These are phyloP conservation scores for Xylota segnis DNA, from an alignment of 2,888 invertebrate genomes.

Conservation along the genomic window DNA sequence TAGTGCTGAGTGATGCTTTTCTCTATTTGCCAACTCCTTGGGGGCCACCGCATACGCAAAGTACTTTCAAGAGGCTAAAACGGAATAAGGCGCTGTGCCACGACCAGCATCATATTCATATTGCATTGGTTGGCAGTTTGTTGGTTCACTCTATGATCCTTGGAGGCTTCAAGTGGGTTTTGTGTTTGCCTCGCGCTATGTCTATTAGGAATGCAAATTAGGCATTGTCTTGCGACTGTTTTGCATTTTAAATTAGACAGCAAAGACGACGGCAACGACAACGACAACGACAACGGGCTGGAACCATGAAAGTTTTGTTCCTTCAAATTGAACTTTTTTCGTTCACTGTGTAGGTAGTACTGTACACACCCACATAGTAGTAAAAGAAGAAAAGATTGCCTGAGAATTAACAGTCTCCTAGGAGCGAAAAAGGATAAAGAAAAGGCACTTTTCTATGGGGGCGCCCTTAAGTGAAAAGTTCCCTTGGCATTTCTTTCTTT, in stretches of 20 bases:
- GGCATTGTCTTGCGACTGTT: slow-evolving; percentile 71
- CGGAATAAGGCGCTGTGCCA: slow-evolving; percentile 12
- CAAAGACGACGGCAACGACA: slow-evolving; percentile 42
- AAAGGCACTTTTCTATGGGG: slow-evolving; percentile 51
- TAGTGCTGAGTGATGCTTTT: slow-evolving; percentile 47
- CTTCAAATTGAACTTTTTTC: slow-evolving; percentile 57
- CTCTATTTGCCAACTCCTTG: slow-evolving; percentile 53
- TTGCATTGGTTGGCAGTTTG: slow-evolving; percentile 57
- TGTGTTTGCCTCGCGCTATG: slow-evolving; percentile 37
- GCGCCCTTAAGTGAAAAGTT: slow-evolving; percentile 71
- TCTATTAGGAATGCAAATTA: slow-evolving; percentile 73
- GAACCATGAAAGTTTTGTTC: slow-evolving; percentile 23
- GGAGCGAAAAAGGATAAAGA: slow-evolving; percentile 35
- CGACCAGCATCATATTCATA: slow-evolving; percentile 9
- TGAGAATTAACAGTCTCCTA: slow-evolving; percentile 66
- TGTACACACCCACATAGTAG: neutral
- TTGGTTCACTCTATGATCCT: slow-evolving; percentile 59
- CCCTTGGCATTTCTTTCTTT: slow-evolving; percentile 32
- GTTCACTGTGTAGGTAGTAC: neutral
- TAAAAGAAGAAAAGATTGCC: slow-evolving; percentile 41
- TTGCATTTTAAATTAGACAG: slow-evolving; percentile 74
- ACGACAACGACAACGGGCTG: slow-evolving; percentile 1
- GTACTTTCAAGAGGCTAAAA: slow-evolving; percentile 34
- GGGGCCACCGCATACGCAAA: slow-evolving; percentile 35
- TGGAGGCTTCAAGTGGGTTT: slow-evolving; percentile 51